These are phyloP conservation scores for Nesoenas mayeri DNA, from an alignment of 2,113 vertebrate genomes.

Conservation along the genomic window DNA sequence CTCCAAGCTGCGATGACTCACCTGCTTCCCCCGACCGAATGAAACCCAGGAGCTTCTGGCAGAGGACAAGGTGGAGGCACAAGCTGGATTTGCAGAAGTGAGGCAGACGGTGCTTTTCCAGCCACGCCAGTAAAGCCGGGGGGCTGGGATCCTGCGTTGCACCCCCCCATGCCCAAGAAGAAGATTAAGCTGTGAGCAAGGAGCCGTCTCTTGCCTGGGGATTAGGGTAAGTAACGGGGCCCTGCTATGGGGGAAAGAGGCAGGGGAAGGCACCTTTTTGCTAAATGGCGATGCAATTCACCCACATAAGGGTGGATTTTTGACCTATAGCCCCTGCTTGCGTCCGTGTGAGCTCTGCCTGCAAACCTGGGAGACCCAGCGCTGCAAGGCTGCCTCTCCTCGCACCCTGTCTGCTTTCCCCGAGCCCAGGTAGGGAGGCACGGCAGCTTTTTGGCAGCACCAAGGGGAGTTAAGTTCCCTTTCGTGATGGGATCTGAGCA, in stretches of 20 bases:
- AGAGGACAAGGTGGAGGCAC: slow-evolving; percentile 76
- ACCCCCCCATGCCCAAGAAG: background rate
- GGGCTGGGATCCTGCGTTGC: slow-evolving; percentile 56
- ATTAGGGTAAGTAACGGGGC: slow-evolving; percentile 32
- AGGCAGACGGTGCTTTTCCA: slow-evolving; percentile 73
- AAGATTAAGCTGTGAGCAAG: slow-evolving; percentile 5
- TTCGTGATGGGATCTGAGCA: background rate
- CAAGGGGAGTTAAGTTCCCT: background rate
- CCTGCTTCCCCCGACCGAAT: slow-evolving; percentile 73
- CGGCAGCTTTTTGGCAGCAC: background rate
- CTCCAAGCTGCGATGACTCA: slow-evolving; percentile 25
- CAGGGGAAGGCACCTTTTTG: background rate
- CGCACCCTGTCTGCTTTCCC: background rate
- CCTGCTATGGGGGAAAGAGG: background rate
- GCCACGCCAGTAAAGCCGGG: slow-evolving; percentile 70
- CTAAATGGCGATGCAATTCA: background rate
- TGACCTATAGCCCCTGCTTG: fast-evolving
- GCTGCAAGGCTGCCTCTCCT: background rate
- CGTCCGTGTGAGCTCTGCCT: background rate
- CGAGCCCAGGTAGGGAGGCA: background rate
- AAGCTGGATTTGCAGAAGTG: slow-evolving; percentile 79
- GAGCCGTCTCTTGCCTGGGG: background rate
- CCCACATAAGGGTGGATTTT: background rate
- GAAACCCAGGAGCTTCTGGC: slow-evolving; percentile 72
- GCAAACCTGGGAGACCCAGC: background rate